Conservation (phyloP, 2,888 invertebrate genomes). For the Lomographa bimaculata region DNA sequence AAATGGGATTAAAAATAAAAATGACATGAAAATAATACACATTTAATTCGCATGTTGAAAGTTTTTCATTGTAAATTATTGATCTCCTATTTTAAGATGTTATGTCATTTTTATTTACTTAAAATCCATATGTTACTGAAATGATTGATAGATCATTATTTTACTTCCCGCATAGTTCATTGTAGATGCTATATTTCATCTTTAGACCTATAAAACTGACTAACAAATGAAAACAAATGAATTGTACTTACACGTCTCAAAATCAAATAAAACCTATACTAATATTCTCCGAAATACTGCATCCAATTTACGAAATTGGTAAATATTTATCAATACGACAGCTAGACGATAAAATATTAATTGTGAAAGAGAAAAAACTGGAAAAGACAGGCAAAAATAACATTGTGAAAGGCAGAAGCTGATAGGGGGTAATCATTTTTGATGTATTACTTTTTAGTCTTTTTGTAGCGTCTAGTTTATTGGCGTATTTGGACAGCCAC, state of each 20-base stretch:
- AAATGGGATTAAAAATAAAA: conserved; percentile 10
- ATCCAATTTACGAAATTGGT: too few relatives aligned
- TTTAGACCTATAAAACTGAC: too few relatives aligned
- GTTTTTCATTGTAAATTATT: conserved; percentile 12
- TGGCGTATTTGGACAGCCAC: conserved; percentile 21
- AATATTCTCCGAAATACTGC: too few relatives aligned
- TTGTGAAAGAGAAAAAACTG: too few relatives aligned
- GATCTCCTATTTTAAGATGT: conserved; percentile 23
- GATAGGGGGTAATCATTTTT: conserved; percentile 46
- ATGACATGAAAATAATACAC: conserved; percentile 13
- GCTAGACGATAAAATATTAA: conserved; percentile 5
- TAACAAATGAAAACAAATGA: background rate
- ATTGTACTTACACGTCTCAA: too few relatives aligned
- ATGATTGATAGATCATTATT: too few relatives aligned
- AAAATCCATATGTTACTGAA: too few relatives aligned
- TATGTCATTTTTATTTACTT: conserved; percentile 21
- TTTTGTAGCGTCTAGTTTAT: conserved; percentile 34
- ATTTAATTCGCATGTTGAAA: conserved; percentile 15
- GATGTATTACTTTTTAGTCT: conserved; percentile 55
- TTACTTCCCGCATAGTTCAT: too few relatives aligned
- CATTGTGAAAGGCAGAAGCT: conserved; percentile 41
- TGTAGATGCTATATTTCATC: too few relatives aligned
- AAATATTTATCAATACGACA: conserved; percentile 7
- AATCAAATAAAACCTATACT: too few relatives aligned
- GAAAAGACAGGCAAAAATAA: conserved; percentile 10